A percentile compares a stretch with the other conserved stretches of the same genome.
Evolutionary conservation across 2,888 invertebrate species (phyloP).

Genomic region (Steromphala cineraria): DNA sequence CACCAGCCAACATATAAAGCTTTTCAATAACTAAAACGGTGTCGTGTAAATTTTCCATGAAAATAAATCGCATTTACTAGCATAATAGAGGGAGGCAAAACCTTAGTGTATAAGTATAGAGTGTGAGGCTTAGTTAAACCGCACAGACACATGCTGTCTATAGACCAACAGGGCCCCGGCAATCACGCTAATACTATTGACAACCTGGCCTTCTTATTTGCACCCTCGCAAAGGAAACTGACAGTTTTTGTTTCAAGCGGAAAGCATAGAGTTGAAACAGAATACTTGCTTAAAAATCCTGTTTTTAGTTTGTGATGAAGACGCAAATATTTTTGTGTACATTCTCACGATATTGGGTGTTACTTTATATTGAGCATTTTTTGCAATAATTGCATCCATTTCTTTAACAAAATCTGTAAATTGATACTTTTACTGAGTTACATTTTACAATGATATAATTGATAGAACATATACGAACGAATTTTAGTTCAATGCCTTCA

Average conservation of each 20-base stretch:
- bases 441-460: too few relatives aligned
- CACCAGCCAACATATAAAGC: background rate
- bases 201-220: background rate
- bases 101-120: background rate
- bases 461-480: too few relatives aligned
- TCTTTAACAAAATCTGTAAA: too few relatives aligned
- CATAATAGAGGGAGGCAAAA: background rate
- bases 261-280: too few relatives aligned
- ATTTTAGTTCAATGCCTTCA: too few relatives aligned
- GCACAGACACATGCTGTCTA: background rate
- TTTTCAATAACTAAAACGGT: conserved; percentile 17
- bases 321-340: too few relatives aligned
- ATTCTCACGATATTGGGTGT: too few relatives aligned
- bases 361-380: too few relatives aligned
- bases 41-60: conserved; percentile 19
- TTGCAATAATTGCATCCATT: too few relatives aligned
- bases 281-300: too few relatives aligned
- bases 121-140: background rate
- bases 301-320: too few relatives aligned
- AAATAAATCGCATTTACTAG: conserved; percentile 15
- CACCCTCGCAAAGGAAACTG: background rate
- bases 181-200: background rate
- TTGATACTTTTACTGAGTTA: too few relatives aligned
- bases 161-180: background rate
- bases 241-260: background rate